Base-by-base conservation (phyloP, 2,113 vertebrate genomes). In the Tichodroma muraria region DNA sequence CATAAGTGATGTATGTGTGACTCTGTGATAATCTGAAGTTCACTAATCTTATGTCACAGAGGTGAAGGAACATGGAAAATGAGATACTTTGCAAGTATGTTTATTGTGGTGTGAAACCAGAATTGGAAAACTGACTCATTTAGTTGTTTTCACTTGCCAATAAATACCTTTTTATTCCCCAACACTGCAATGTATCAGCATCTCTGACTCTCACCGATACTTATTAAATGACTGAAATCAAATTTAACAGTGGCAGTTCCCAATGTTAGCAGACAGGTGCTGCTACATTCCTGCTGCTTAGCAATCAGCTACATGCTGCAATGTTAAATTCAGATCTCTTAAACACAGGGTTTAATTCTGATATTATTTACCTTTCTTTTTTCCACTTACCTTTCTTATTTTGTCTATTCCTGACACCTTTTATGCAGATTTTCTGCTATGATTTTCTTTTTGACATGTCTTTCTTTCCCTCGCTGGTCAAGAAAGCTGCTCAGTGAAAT, bases 271-370 rank as follows among this genome's bases (percentile, higher is more conserved):
- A 97, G 95, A 90, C 93, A 97, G 93, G 57, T 95, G 91, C 35
- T 96, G 92, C 87, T 94, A 40, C 82, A 23, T 78, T 94, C 82
- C 93, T 83, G 45, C 63, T 89, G 70, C 53, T 96, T 80, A 90
- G 60, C 68, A 83, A 56, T 91, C 76, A 83, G 52, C 54, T 90
- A 21, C 49, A 49, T 75, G 57, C 49, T 75, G 73, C 12, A 88
- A 9, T 49, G 27, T 52, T 77, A 80, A 78, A 89, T 80, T 61
- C 30, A 49, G 24, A n/a, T 50, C 9, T 68, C 10, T 61, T 79
- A 80, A n/a, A 72, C 31, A 56, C 2, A 52, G 54, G 15, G 15
- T 10, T 72, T 75, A 30, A 84, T 66, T 88, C 65, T 79, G 38
- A 47, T 77, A 27, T 50, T 81, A 54, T 64, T 87, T 80, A 63